Conservation (phyloP, 2,113 vertebrate species). For the Lipophrys pholis region DNA sequence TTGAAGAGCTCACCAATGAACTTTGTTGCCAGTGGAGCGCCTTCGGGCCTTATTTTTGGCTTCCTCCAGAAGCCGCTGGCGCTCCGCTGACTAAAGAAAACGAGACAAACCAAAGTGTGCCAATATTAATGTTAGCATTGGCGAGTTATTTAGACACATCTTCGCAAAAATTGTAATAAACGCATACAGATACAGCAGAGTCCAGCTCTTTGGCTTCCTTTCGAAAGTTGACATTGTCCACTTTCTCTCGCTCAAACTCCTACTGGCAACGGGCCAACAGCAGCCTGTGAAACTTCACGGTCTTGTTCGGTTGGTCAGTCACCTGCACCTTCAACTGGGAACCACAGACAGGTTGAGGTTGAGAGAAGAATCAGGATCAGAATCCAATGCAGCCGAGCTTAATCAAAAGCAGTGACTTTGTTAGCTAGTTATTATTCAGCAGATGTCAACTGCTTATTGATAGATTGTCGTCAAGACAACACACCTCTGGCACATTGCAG, state of each 20-base stretch:
- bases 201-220: conserved; percentile 97
- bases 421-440: neutral
- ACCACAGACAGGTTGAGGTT: conserved; percentile 8
- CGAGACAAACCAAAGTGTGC: too few relatives aligned
- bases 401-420: conserved; percentile 15
- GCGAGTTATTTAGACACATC: too few relatives aligned
- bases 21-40: too few relatives aligned
- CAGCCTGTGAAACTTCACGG: conserved; percentile 96
- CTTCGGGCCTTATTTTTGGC: too few relatives aligned
- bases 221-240: conserved; percentile 96
- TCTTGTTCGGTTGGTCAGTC: conserved; percentile 93
- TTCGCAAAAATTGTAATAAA: neutral
- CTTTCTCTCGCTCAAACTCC: conserved; percentile 98
- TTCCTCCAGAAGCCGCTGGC: conserved; percentile 90
- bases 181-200: conserved; percentile 89
- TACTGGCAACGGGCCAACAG: conserved; percentile 98
- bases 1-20: too few relatives aligned
- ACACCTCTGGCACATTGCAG: neutral
- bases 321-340: conserved; percentile 91
- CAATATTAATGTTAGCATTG: too few relatives aligned
- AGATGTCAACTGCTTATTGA: neutral
- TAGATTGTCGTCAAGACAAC: neutral
- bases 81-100: conserved; percentile 86
- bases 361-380: neutral
- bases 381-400: neutral